Conservation (phyloP, 2,113 vertebrate species). For the Deroptyus accipitrinus region DNA sequence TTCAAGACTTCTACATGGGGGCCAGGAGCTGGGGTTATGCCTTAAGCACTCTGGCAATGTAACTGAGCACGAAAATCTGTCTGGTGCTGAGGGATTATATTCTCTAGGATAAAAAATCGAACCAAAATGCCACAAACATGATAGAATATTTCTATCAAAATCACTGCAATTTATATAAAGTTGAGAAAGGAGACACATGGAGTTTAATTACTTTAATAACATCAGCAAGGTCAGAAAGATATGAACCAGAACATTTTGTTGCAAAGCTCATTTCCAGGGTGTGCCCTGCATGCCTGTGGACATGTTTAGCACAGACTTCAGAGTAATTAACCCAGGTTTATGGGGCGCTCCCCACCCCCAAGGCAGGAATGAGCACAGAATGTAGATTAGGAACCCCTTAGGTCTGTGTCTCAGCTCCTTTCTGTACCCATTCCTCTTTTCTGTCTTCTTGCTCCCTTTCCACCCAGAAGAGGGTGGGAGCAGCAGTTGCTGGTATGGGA, state of each 20-base stretch:
- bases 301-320: neutral
- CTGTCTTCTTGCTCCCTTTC: neutral
- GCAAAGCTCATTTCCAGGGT: neutral
- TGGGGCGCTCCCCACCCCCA: neutral
- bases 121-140: neutral
- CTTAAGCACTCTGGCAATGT: fast-evolving
- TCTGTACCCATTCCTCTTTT: neutral
- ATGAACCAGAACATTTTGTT: neutral
- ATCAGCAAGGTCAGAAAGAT: neutral
- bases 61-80: neutral
- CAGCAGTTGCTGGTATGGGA: neutral
- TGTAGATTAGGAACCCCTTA: fast-evolving
- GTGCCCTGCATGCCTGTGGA: neutral
- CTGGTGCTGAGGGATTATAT: neutral
- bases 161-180: neutral
- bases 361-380: neutral
- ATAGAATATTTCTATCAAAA: neutral
- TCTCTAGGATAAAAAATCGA: neutral
- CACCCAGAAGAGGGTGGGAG: neutral
- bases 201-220: neutral
- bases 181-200: neutral
- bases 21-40: neutral
- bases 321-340: neutral
- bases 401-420: neutral
- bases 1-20: neutral